Evolutionary conservation across 2,113 vertebrate species (phyloP), one percentile per base, ranked within the genome.

Genomic region (Pluvialis apricaria): DNA sequence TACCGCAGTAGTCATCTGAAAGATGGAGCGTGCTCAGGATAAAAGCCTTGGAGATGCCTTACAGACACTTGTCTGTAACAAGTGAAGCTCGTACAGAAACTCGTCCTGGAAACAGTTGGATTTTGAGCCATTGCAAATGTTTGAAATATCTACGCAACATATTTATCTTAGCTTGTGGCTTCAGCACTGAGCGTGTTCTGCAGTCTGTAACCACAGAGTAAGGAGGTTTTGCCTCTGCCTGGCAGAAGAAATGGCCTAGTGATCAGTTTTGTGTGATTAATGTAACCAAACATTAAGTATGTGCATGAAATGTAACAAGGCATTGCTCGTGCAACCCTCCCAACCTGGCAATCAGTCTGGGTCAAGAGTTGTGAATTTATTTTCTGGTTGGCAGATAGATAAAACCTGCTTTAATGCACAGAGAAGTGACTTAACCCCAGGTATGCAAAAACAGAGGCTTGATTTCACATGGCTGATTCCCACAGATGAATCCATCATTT

Each of bases 401-500:
- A 77, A 88, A 88, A 54, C 54, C 54, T 44, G 31, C 58, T 72
- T 84, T 72, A 76, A 47, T 76, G 68, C 69, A 69, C 47, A 52
- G 82, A 90, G 73, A 76, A 90, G 47, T 42, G 79, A 81, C 73
- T 77, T 66, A 42, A 71, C 21, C 24, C 29, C 29, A 61, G 62
- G 57, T 80, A 47, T 49, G 68, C 32, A 76, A 87, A 87, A 87
- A 76, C 77, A 80, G 82, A 62, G 61, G 47, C 45, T 71, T 82
- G 68, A 72, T 96, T 87, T 94, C 78, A 68, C 1, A 2, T 24
- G n/a, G 38, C 54, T 64, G 60, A 62, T 90, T 84, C 54, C 29
- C 38, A 62, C 64, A 87, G 58, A 76, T 24, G 42, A 87, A 86
- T 84, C 78, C 69, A 62, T 95, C 88, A 91, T 95, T 91, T 88